A percentile compares a stretch with the other conserved stretches of the same genome.
Evolutionary conservation across 2,113 vertebrate species (phyloP).

Genomic region (Cervus canadensis): DNA sequence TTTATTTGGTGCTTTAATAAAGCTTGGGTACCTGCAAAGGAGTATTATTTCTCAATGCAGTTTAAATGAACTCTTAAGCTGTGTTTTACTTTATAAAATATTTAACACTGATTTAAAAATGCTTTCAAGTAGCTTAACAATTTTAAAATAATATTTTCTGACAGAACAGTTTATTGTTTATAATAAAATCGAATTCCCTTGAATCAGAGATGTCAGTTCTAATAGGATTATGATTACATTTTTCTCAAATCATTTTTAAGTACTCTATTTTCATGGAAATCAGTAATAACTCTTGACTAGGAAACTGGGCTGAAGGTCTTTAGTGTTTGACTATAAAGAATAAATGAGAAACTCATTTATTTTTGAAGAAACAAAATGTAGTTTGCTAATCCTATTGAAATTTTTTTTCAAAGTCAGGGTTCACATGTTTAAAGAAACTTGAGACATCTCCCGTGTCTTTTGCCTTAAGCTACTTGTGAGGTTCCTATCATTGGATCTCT

Average conservation of each 20-base stretch:
- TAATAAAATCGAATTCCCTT: background rate
- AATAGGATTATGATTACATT: background rate
- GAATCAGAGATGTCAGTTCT: background rate
- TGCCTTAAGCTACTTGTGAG: background rate
- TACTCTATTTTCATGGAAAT: slow-evolving; percentile 20
- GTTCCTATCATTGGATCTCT: slow-evolving; percentile 13
- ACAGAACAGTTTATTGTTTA: background rate
- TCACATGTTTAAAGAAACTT: background rate
- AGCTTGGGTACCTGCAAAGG: background rate
- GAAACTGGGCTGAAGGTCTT: background rate
- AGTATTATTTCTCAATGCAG: background rate
- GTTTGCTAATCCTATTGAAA: background rate
- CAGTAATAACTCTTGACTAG: background rate
- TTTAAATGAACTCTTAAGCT: background rate
- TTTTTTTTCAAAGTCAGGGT: background rate
- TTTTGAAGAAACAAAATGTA: background rate
- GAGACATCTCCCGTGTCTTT: background rate
- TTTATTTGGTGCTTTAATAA: background rate
- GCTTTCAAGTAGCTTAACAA: background rate
- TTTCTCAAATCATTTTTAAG: background rate
- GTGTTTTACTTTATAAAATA: background rate
- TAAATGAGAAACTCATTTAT: background rate
- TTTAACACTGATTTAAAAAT: slow-evolving; percentile 4
- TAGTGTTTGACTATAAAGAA: background rate
- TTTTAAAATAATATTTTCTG: background rate